Base-by-base conservation (phyloP, 2,113 vertebrate genomes). In the Corynorhinus townsendii region DNA sequence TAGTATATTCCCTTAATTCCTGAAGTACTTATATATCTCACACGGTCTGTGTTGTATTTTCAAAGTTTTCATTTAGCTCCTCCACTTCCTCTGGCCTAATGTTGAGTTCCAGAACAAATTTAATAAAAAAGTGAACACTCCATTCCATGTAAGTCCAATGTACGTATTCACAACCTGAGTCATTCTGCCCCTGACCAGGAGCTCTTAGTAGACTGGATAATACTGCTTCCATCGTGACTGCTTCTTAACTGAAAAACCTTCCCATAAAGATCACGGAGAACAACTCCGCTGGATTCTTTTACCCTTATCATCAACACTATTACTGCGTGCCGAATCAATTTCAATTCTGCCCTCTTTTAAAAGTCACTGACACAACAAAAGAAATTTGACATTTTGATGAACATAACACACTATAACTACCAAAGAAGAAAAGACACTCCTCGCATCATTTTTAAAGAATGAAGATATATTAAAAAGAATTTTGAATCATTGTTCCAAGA, bases 351-450 rank as follows among this genome's bases (percentile, higher is more conserved):
- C 47, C 22, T 90, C 28, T 79, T 79, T 89, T 82, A 87, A 85
- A 96, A 91, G 52, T 94, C 81, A 93, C 69, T 81, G 86, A 73
- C 47, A 80, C 7, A 86, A 54, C 19, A 87, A 91, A 85, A 93
- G 90, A 52, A 93, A 90, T 91, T 4, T 10, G 35, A 69, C 75
- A 24, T 96, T 90, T 95, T 84, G 40, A 95, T 28, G 68, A 92
- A 19, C 19, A 54, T 19, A 69, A 47, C 14, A 33, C 26, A 93
- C 52, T 26, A 35, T 11, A 88, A n/a, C 62, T 90, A 59, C 49
- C 56, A 82, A 85, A 77, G 16, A 38, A 64, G 35, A 19, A 72
- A 71, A 64, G 52, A 73, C 5, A 85, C 2, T 84, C 26, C 15
- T 4, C 68, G 24, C 7, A 76, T 35, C 8, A 75, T 52, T 81